Evolutionary conservation across 2,797 vertebrate species (phyloP), one percentile per base, ranked within the genome.

Genomic region (Loriculus beryllinus): DNA sequence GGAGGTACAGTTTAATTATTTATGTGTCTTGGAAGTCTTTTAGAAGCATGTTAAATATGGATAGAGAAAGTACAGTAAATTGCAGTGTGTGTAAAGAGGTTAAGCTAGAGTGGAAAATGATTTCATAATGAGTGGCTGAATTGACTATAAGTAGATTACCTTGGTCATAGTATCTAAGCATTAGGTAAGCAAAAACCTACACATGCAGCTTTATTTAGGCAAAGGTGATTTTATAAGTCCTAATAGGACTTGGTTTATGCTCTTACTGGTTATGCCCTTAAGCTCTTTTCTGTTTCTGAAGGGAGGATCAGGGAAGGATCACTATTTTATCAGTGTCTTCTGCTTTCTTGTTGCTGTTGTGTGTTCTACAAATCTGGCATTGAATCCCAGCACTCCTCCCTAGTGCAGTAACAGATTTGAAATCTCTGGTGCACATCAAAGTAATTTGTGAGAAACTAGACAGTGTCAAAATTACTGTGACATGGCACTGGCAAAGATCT

Each of bases 161-260:
- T 49, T 82, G 43, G n/a, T 76, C 56, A 18, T 19, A 43, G 22
- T 43, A 78, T 54, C 43, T 47, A 52, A 72, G 60, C 18, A 12
- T 72, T 86, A 82, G 25, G 29, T 49, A 39, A 65, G 65, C 39
- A n/a, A 81, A 85, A 88, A 31, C 23, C 33, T 75, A 3, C 63
- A 26, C 48, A 10, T 85, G 68, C 33, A 82, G 64, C 82, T 77
- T 93, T 86, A 29, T 62, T 40, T 33, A 68, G 88, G 33, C n/a
- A 51, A 21, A 82, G 52, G 23, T 67, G 67, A 23, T 80, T 82
- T 40, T 74, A 0, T 8, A 75, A 25, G 43, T 49, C 48, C 74
- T 86, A 52, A 6, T 18, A 74, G 12, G 67, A 15, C 39, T 40
- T 43, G 28, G 37, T 82, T 2, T 1, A 10, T 62, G 16, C 23